phyloP scores from a whole-genome alignment of 2,797 vertebrate genomes.

The Arremon brunneinucha region DNA sequence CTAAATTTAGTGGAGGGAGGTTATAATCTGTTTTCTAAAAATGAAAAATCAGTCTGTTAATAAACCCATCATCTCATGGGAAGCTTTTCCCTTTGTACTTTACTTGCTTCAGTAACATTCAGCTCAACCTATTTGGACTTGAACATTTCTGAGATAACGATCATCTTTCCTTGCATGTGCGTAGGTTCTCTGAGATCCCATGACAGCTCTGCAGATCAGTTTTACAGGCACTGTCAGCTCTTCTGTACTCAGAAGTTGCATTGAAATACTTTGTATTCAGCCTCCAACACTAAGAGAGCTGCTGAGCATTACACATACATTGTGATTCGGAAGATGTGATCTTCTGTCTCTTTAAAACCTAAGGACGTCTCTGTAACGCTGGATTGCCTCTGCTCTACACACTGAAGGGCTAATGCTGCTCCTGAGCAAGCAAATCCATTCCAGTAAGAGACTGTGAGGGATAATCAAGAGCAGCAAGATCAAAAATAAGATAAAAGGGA shows the following conservation, averaged over 20 bases:
- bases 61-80: not conserved
- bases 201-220: not conserved
- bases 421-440: not conserved
- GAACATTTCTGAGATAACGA: not conserved
- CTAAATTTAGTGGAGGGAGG: not conserved
- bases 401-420: not conserved
- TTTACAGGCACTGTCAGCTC: not conserved
- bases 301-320: not conserved
- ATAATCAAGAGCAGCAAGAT: not conserved
- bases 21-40: not conserved
- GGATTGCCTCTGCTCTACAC: not conserved
- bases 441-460: not conserved
- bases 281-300: not conserved
- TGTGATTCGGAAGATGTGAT: not conserved
- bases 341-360: not conserved
- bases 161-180: not conserved
- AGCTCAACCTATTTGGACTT: not conserved
- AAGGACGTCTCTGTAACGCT: not conserved
- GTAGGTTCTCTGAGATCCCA: not conserved
- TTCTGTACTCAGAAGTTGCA: not conserved
- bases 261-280: conserved; percentile 3
- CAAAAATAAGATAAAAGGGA: not conserved
- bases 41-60: not conserved
- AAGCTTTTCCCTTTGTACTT: not conserved
- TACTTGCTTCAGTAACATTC: not conserved